phyloP scores from a whole-genome alignment of 2,888 invertebrate species.

The Mimachlamys varia region DNA sequence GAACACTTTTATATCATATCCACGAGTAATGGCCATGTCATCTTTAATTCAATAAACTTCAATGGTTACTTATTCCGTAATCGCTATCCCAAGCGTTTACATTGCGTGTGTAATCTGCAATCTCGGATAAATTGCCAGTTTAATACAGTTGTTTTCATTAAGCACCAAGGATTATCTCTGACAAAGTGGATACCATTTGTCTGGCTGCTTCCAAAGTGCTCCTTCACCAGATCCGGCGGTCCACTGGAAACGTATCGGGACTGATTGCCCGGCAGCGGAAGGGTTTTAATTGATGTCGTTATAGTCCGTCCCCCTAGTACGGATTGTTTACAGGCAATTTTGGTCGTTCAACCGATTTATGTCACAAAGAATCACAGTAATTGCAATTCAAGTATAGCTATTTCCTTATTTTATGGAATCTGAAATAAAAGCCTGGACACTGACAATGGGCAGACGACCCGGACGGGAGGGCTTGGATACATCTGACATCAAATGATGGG shows the following conservation, averaged over 20 bases:
- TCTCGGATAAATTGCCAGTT: neutral
- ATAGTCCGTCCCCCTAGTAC: neutral
- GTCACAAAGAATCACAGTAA: constrained; percentile 31
- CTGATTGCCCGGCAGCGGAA: neutral
- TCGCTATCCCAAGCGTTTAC: neutral
- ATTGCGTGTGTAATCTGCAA: neutral
- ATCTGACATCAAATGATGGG: neutral
- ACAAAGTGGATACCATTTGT: neutral
- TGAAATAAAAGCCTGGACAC: neutral
- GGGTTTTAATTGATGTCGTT: neutral
- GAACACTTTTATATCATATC: neutral
- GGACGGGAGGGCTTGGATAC: neutral
- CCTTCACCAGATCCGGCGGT: neutral
- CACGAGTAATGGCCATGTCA: neutral
- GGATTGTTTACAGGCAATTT: neutral
- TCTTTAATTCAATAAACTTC: neutral
- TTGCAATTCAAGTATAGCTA: constrained; percentile 25
- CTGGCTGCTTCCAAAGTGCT: neutral
- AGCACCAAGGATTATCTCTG: constrained; percentile 20
- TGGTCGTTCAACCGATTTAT: constrained; percentile 16
- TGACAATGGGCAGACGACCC: neutral
- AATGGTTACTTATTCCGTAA: neutral
- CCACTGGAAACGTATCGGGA: neutral
- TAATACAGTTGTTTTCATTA: neutral
- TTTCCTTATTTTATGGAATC: constrained; percentile 7